Base-by-base conservation (phyloP, 1,140 invertebrate species). In the Oscheius sp. region DNA sequence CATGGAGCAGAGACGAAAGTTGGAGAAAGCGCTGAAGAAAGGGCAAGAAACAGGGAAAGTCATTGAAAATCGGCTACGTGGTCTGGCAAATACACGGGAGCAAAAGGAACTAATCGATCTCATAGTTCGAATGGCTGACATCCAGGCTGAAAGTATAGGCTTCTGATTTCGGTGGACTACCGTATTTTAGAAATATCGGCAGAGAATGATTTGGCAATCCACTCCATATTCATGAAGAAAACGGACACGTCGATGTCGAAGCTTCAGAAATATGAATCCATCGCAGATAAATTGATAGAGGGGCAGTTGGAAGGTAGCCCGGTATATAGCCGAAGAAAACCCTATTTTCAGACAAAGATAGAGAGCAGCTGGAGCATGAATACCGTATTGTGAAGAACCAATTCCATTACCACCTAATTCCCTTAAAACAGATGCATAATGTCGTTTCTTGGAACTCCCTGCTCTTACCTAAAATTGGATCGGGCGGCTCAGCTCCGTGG, bases 361-460 rank as follows among this genome's bases (percentile, higher is more conserved):
- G 78, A 3, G 59, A 77, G 15, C 23, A 74, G 46, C 76, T 84
- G 0, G 69, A 83, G 36, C 61, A 78, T 26, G 81, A 83, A 68
- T 83, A 83, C 69, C 72, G 81, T n/a, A 46, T 83, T 15, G 58
- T 83, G 52, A 79, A 76, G 38, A 84, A 74, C 29, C 81, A 83
- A 74, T 70, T 83, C 45, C 82, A 84, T 52, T 80, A 80, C 66
- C 80, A 81, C 58, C 66, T 81, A 62, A 77, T 82, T 23, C 80
- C 80, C 15, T 70, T 81, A 20, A 80, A 78, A 70, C 68, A 77
- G 38, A 73, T 71, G 28, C 70, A 79, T 31, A 72, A 74, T 38
- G 68, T 67, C 2, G 71, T 84, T 20, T 82, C 81, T 2, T 82
- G 81, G 81, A 82, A 82, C 69, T 46, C 79, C 13, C 77, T 80